Percentiles rank a stretch among this genome's conserved stretches.
Evolutionary conservation across 1,140 invertebrate species (phyloP).

Genomic region (Drosophila fuyamai): DNA sequence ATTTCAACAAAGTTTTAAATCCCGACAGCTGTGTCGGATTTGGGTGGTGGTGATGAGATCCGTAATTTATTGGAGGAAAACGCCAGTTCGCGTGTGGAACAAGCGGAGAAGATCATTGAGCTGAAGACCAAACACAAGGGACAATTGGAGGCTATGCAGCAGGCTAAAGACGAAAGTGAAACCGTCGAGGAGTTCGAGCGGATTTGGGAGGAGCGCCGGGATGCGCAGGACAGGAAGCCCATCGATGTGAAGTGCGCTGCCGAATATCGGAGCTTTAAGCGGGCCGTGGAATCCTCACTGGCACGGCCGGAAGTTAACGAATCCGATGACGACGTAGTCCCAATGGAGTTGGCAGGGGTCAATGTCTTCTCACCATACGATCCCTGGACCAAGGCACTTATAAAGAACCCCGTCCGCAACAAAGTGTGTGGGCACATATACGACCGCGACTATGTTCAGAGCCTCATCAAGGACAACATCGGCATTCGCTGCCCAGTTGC

Average conservation of each 20-base stretch:
- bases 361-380: conserved; percentile 38
- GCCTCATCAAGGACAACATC: conserved; percentile 19
- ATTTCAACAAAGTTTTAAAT: neutral
- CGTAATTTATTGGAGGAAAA: conserved; percentile 10
- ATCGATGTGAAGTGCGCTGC: conserved; percentile 14
- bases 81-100: conserved; percentile 1
- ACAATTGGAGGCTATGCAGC: neutral
- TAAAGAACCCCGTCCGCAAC: conserved; percentile 50
- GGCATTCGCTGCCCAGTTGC: conserved; percentile 43
- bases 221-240: conserved; percentile 6
- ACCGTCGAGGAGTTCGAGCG: conserved; percentile 24
- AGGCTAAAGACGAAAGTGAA: neutral
- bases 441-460: conserved; percentile 37
- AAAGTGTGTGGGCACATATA: conserved; percentile 57
- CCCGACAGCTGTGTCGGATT: neutral
- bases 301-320: neutral
- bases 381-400: conserved; percentile 53
- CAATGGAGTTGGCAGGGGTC: neutral
- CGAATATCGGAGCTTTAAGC: conserved; percentile 41
- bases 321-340: conserved; percentile 5
- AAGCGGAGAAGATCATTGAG: conserved; percentile 22
- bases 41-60: conserved; percentile 1
- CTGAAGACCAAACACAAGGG: conserved; percentile 24
- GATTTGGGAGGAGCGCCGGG: neutral
- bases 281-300: neutral